Percentiles rank a stretch among this genome's conserved stretches.
Evolutionary conservation across 2,113 vertebrate species (phyloP).

Genomic region (Alethe castanea): DNA sequence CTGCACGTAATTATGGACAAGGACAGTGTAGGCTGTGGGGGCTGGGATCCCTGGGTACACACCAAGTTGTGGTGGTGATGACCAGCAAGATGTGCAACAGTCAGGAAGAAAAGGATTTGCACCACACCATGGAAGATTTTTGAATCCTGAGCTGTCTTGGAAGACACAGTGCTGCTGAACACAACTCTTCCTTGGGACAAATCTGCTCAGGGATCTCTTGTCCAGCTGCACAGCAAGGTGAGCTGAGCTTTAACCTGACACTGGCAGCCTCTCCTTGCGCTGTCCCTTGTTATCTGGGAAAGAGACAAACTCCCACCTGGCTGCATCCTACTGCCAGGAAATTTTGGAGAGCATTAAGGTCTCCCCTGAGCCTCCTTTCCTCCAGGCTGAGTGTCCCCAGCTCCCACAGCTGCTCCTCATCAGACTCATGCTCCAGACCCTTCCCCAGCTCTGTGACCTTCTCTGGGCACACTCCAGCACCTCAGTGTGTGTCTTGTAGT

Average conservation of each 20-base stretch:
- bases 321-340: background rate
- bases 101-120: background rate
- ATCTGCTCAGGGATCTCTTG: background rate
- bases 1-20: background rate
- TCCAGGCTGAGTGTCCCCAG: background rate
- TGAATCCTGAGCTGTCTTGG: background rate
- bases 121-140: background rate
- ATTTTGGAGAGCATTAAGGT: background rate
- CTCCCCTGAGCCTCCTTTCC: background rate
- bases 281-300: background rate
- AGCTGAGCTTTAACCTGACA: background rate
- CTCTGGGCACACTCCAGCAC: background rate
- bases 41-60: background rate
- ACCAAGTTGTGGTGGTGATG: rapidly evolving
- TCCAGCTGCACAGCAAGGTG: no score
- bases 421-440: background rate
- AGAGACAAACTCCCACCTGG: background rate
- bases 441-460: background rate
- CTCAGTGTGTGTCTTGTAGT: background rate
- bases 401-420: background rate
- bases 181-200: rapidly evolving
- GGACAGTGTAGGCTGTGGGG: background rate
- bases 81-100: background rate
- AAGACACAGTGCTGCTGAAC: background rate
- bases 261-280: background rate